Conservation (phyloP, 2,888 invertebrate species). For the Aleiodes alternator region DNA sequence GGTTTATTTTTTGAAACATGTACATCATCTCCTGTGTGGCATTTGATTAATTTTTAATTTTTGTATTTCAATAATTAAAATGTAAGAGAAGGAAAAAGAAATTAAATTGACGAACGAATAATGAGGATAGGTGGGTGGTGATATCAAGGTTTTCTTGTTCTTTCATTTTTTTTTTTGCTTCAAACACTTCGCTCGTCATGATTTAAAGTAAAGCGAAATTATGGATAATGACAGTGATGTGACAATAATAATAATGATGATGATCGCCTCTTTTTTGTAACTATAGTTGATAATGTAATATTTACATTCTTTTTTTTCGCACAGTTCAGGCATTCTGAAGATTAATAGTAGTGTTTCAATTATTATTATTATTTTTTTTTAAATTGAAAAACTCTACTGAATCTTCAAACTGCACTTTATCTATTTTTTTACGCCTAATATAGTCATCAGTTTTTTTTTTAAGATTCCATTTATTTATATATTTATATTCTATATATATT, state of each 20-base stretch:
- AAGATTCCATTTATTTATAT: conserved; percentile 66
- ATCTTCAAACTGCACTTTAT: conserved; percentile 8
- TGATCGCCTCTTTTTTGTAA: conserved; percentile 2
- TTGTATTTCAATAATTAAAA: conserved; percentile 49
- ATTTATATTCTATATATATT: conserved; percentile 50
- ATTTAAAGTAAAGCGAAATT: conserved; percentile 32
- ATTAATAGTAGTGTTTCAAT: neutral
- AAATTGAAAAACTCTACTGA: neutral
- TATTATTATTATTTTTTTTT: neutral
- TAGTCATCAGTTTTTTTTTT: conserved; percentile 58
- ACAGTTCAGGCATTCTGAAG: conserved; percentile 1
- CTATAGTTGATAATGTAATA: conserved; percentile 32
- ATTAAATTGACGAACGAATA: conserved; percentile 37
- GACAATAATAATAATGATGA: conserved; percentile 50
- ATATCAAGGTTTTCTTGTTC: conserved; percentile 38
- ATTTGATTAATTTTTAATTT: conserved; percentile 59
- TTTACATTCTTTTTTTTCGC: conserved; percentile 29
- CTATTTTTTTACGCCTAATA: conserved; percentile 58
- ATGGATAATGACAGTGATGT: conserved; percentile 41
- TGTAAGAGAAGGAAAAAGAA: neutral
- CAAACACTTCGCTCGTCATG: no score
- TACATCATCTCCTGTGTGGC: conserved; percentile 64
- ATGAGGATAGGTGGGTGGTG: conserved; percentile 36
- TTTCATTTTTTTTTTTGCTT: conserved; percentile 40
- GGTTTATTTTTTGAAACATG: conserved; percentile 73